phyloP scores from a whole-genome alignment of 2,797 vertebrate species.

The Synaphobranchus kaupii region DNA sequence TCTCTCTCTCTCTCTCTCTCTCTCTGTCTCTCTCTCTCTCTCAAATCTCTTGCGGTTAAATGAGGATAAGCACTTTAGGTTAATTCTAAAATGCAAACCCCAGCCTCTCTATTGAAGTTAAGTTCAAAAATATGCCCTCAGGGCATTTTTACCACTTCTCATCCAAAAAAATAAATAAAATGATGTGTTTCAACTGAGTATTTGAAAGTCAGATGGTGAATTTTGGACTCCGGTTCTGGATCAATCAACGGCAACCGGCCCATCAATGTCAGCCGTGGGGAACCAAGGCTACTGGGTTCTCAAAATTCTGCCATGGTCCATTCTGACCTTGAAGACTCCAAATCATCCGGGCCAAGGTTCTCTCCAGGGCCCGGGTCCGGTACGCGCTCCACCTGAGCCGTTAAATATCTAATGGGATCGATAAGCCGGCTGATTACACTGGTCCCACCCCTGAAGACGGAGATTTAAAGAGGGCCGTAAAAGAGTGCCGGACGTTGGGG shows the following conservation, averaged over 20 bases:
- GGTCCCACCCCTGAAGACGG: conserved; percentile 65
- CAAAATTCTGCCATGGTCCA: background rate
- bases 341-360: conserved; percentile 74
- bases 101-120: background rate
- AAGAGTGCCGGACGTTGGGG: conserved; percentile 24
- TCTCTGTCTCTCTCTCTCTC: background rate
- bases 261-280: background rate
- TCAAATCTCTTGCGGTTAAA: background rate
- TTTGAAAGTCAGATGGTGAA: background rate
- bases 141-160: background rate
- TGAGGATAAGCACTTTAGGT: background rate
- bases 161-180: conserved; percentile 9
- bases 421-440: conserved; percentile 77
- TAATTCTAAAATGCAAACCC: conserved; percentile 13
- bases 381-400: conserved; percentile 68
- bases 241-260: background rate
- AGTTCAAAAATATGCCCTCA: background rate
- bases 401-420: conserved; percentile 84
- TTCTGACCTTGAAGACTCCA: conserved; percentile 72
- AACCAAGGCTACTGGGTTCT: background rate
- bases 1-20: background rate
- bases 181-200: background rate
- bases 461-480: conserved; percentile 36
- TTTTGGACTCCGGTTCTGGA: background rate
- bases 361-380: conserved; percentile 66